phyloP scores from a whole-genome alignment of 2,113 vertebrate genomes.

The Pithys albifrons region DNA sequence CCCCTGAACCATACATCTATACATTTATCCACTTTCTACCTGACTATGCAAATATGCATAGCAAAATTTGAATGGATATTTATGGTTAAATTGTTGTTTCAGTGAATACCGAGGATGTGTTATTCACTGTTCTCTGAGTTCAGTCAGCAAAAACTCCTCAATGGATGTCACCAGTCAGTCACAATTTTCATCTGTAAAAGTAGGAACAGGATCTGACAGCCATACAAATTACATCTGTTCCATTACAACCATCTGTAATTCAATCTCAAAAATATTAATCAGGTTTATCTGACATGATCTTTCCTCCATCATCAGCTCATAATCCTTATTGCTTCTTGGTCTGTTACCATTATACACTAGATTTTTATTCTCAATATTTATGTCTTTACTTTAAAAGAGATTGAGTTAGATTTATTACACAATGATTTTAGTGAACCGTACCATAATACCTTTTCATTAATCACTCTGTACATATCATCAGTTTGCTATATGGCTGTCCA shows the following conservation, averaged over 20 bases:
- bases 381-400: background rate
- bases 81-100: background rate
- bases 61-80: background rate
- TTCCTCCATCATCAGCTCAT: constrained; percentile 13
- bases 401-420: background rate
- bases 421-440: background rate
- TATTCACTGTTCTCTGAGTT: background rate
- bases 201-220: constrained; percentile 36
- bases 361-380: background rate
- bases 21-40: background rate
- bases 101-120: background rate
- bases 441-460: background rate
- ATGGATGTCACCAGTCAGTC: background rate
- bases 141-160: background rate
- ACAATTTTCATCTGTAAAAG: constrained; percentile 32
- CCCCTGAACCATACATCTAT: background rate
- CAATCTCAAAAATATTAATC: constrained; percentile 49
- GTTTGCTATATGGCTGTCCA: background rate
- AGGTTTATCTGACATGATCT: constrained; percentile 25
- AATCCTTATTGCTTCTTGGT: background rate
- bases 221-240: constrained; percentile 48
- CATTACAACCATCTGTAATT: constrained; percentile 41
- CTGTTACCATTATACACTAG: background rate
- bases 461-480: background rate
- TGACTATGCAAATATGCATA: background rate